These are phyloP conservation scores for Aptenodytes patagonicus DNA, from an alignment of 2,113 vertebrate species.

Conservation along the genomic window DNA sequence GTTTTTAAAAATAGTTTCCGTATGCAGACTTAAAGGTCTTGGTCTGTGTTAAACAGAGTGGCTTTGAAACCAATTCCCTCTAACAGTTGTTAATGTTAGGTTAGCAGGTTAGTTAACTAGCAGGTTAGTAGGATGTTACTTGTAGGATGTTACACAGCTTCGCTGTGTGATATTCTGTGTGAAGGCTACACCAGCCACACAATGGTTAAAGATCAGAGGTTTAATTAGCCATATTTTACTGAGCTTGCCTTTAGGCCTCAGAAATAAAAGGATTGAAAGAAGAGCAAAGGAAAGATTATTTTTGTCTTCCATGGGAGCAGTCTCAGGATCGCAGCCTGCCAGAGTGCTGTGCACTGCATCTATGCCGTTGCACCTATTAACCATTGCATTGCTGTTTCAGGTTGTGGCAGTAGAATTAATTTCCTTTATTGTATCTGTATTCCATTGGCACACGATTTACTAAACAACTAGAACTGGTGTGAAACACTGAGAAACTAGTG, in stretches of 20 bases:
- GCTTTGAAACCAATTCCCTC: not conserved
- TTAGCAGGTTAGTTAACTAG: not conserved
- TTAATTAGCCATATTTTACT: not conserved
- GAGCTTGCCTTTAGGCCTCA: not conserved
- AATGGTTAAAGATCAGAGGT: not conserved
- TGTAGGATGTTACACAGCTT: not conserved
- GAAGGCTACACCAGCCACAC: not conserved
- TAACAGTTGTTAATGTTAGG: not conserved
- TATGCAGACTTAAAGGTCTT: slow-evolving; percentile 1
- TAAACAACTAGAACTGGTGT: not conserved
- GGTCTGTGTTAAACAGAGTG: not conserved
- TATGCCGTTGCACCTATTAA: not conserved
- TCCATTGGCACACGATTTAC: not conserved
- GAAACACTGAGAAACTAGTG: not conserved
- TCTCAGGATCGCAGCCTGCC: not conserved
- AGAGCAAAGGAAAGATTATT: not conserved
- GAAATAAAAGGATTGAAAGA: not conserved
- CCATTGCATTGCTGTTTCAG: not conserved
- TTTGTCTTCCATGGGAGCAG: not conserved
- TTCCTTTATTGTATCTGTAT: not conserved
- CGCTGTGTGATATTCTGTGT: rapidly evolving
- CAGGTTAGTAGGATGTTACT: not conserved
- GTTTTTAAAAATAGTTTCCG: not conserved
- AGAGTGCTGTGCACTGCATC: not conserved
- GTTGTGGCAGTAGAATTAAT: not conserved